Base-by-base conservation (phyloP, 2,888 invertebrate genomes). In the Drosophila demipolita region DNA sequence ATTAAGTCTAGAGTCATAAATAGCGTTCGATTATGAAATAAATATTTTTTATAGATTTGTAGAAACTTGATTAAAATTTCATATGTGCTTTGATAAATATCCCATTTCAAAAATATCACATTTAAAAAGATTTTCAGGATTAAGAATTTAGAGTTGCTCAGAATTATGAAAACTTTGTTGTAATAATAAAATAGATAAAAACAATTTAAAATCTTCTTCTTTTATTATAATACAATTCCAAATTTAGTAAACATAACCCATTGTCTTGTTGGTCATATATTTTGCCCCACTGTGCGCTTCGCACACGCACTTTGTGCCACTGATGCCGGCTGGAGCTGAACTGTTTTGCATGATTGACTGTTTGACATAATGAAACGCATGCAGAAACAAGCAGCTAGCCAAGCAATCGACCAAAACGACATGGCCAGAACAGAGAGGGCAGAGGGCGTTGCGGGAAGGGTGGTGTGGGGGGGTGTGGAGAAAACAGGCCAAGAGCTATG, bases 281-380 rank as follows among this genome's bases (percentile, higher is more conserved):
- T 32, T 70, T 29, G 63, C 26, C 1, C 78, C 83, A 84, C 75
- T 53, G 86, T 85, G 33, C 74, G 4, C 57, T n/a, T n/a, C 55
- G 33, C 55, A 45, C 65, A 75, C 80, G 62, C 66, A 70, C 58
- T 83, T 66, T 68, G 69, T 53, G 55, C 62, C 69, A 77, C 69
- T 76, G 79, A 67, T 50, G 74, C 69, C 62, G 82, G 66, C 35
- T 29, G 55, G 55, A 67, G 71, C 80, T 67, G 76, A 82, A 80
- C 87, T 85, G 83, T 82, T 85, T 87, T 86, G 87, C 87, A 86
- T 87, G 85, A 86, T 86, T 86, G 85, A 86, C 85, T 87, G 87
- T 86, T 86, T 86, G 85, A 87, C 85, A 86, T 87, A 86, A 86
- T 86, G 87, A 86, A 86, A 86, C 85, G 87, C 85, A 86, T 84